These are phyloP conservation scores for Macrosiphum euphorbiae DNA, from an alignment of 2,888 invertebrate species.

Conservation along the genomic window DNA sequence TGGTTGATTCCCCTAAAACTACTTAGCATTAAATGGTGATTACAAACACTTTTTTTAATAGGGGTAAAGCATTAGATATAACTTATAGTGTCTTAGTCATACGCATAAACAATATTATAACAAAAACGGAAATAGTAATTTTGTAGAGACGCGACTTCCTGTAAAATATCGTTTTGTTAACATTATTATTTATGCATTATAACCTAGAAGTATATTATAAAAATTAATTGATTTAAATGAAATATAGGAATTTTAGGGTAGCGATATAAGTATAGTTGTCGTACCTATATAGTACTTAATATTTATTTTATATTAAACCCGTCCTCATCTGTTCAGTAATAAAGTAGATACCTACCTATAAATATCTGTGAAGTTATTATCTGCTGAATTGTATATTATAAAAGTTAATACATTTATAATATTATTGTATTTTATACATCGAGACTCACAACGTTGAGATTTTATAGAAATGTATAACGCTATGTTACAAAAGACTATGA, in stretches of 20 bases:
- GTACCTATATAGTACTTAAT: not conserved
- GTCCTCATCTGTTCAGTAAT: not conserved
- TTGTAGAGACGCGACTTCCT: slow-evolving; percentile 3
- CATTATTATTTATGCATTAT: not conserved
- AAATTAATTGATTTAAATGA: not conserved
- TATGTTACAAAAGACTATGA: not conserved
- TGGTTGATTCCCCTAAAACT: slow-evolving; percentile 2
- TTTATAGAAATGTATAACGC: not conserved
- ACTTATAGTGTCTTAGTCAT: not conserved
- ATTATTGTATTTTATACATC: not conserved
- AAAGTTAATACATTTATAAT: not conserved
- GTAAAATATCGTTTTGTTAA: slow-evolving; percentile 31
- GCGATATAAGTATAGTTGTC: not conserved
- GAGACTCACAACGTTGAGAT: not conserved
- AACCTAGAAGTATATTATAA: not conserved
- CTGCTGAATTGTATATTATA: not conserved
- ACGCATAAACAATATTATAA: not conserved
- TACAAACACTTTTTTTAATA: slow-evolving; percentile 41
- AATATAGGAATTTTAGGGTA: not conserved
- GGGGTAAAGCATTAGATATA: slow-evolving; percentile 21
- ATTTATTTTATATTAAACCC: not conserved
- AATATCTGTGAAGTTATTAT: not conserved
- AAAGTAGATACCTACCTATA: not conserved
- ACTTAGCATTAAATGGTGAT: slow-evolving; percentile 22
- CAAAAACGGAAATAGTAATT: slow-evolving; percentile 43